Evolutionary conservation across 2,888 invertebrate species (phyloP), one percentile per base, ranked within the genome.

Genomic region (Steinernema scapterisci): DNA sequence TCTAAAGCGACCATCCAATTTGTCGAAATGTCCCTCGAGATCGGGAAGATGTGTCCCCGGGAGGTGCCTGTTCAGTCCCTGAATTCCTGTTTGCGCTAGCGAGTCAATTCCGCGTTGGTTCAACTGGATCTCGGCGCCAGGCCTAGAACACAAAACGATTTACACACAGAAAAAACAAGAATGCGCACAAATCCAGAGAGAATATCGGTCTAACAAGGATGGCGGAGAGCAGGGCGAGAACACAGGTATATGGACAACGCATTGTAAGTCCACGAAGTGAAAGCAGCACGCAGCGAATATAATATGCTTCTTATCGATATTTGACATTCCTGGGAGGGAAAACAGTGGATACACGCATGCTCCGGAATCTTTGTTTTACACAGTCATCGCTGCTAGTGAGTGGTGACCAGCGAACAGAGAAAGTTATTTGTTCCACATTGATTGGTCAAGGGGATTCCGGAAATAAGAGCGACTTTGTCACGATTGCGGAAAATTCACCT

Each of bases 81-180:
- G 9, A 9, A 63, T 25, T 31, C 25, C 63, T 1, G 11, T 31
- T 25, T 27, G 2, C 38, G 19, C 27, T 27, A 63, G 6, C 27
- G 27, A 25, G 31, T 63, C 63, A 7, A 63, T n/a, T 27, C 63
- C 63, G 31, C 63, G 63, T 6, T 63, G 31, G 63, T 25, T 25
- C 7, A 63, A 1, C n/a, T 63, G 63, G 11, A 63, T 16, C n/a
- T 63, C 31, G 7, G 25, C 31, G 9, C 31, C 31, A 1, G 63
- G 31, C 31, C 63, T 63, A 16, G n/a, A 16, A 13, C n/a, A n/a
- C n/a, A 27, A 11, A 5, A 19, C 5, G 6, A 19, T 54, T 2
- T 25, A 54, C 23, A n/a, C n/a, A n/a, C n/a, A n/a, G 54, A 54
- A 25, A 19, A 19, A 3, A 54, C 7, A 2, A 25, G 54, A 48